Base-by-base conservation (phyloP, 1,140 invertebrate genomes). In the Stegodyphus dumicola region DNA sequence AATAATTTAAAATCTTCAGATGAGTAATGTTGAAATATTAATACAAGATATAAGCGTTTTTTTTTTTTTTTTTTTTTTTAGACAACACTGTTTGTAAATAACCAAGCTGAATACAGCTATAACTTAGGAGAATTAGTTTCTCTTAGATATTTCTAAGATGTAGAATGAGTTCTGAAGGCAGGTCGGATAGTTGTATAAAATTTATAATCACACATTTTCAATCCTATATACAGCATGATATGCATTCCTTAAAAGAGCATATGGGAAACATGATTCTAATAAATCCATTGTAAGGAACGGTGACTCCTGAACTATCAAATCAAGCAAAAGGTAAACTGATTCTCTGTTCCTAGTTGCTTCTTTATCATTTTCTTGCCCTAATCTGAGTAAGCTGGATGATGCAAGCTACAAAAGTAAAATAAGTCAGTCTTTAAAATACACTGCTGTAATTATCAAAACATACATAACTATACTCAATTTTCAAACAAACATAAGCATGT, bases 231-330 rank as follows among this genome's bases (percentile, higher is more conserved):
- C 96, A 89, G 95, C 95, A 89, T 98, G 97, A 92, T 98, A 99
- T 87, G 98, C 97, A 91, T 99, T 99, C 71, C 98, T 93, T 88
- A 99, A 95, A 6, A 99, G 92, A 7, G 97, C 97, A 90, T 99
- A 99, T 0, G 98, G 98, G 90, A 99, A 99, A 91, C 98, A 99
- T 5, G 97, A 98, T 90, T 99, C 98, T 78, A 99, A 90, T 71
- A 99, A 92, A 92, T 99, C 98, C 97, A 99, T 99, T 0, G 98
- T 99, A 6, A 99, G 92, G 90, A 98, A 99, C 9, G 97, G 97
- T 6, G 97, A 98, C 91, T 99, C 97, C 91, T 99, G 97, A 51
- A 99, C 97, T 91, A 99, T 98, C 91, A 93, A 94, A 92, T 99
- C 97, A 6, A 99, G 92, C 52, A 99, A 92, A 67, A 99, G 93